Evolutionary conservation across 2,888 invertebrate genomes (phyloP).

Genomic region (Nephrotoma appendiculata): DNA sequence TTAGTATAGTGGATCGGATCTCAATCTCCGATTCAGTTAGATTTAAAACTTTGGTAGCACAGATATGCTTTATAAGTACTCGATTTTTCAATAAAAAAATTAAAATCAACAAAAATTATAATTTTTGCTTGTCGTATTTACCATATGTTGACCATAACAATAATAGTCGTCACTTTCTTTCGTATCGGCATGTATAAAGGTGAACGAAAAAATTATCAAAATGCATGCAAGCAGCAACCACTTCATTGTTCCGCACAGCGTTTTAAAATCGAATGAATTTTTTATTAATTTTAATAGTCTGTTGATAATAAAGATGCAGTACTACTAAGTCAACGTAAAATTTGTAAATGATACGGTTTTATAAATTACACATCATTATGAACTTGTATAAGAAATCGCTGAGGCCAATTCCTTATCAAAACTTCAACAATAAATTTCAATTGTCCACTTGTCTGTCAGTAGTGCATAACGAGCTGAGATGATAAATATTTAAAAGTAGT

Average conservation of each 20-base stretch:
- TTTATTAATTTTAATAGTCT: too few relatives aligned
- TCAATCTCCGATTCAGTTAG: not conserved
- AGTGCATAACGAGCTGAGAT: too few relatives aligned
- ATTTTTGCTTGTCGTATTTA: not conserved
- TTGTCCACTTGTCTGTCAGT: too few relatives aligned
- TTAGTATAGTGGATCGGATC: not conserved
- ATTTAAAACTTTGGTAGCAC: not conserved
- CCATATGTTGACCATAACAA: not conserved
- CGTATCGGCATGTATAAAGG: not conserved
- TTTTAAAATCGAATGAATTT: not conserved
- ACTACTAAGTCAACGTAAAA: too few relatives aligned
- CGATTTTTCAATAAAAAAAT: not conserved
- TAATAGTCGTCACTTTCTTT: not conserved
- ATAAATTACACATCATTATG: too few relatives aligned
- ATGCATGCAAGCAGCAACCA: not conserved
- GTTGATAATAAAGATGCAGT: too few relatives aligned
- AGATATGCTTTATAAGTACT: not conserved
- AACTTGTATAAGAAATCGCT: too few relatives aligned
- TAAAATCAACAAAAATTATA: not conserved
- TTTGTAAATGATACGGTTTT: too few relatives aligned
- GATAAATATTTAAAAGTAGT: too few relatives aligned
- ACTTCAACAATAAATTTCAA: too few relatives aligned
- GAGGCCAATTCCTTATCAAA: too few relatives aligned
- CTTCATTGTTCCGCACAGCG: not conserved
- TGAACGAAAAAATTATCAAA: not conserved